Conservation (phyloP, 2,113 vertebrate species). For the Machaerirhynchus nigripectus region DNA sequence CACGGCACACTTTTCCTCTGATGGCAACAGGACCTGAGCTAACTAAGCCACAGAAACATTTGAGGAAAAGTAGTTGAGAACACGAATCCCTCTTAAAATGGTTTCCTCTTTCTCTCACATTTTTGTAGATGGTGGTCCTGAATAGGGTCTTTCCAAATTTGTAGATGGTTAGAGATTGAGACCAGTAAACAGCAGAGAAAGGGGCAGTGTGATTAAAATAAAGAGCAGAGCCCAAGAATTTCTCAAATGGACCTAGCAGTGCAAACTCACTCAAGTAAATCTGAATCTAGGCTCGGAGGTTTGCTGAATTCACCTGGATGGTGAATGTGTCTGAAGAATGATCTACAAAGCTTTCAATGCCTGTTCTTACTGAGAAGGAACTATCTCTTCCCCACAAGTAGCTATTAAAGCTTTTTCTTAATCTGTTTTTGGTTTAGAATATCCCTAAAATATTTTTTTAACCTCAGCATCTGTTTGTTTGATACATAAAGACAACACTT, state of each 20-base stretch:
- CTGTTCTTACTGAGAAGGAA: neutral
- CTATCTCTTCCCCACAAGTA: neutral
- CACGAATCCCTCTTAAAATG: neutral
- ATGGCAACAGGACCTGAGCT: neutral
- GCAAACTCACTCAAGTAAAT: neutral
- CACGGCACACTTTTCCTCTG: fast-evolving
- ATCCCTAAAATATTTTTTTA: neutral
- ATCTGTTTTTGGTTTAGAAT: neutral
- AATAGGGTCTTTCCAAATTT: neutral
- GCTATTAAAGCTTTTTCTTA: neutral
- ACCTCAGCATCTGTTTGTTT: neutral
- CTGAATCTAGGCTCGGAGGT: neutral
- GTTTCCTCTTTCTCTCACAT: neutral
- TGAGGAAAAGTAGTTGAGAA: neutral
- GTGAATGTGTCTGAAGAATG: neutral
- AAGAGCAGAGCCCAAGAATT: neutral
- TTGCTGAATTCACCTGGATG: neutral
- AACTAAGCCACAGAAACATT: neutral
- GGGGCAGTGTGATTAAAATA: neutral
- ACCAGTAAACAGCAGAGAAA: neutral
- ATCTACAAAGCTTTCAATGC: neutral
- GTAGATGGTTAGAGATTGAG: neutral
- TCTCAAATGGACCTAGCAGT: neutral
- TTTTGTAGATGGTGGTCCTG: neutral
- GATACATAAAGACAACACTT: neutral